A percentile compares a stretch with the other conserved stretches of the same genome.
These are phyloP conservation scores for Esox masquinongy DNA, from an alignment of 2,797 vertebrate genomes.

Conservation along the genomic window DNA sequence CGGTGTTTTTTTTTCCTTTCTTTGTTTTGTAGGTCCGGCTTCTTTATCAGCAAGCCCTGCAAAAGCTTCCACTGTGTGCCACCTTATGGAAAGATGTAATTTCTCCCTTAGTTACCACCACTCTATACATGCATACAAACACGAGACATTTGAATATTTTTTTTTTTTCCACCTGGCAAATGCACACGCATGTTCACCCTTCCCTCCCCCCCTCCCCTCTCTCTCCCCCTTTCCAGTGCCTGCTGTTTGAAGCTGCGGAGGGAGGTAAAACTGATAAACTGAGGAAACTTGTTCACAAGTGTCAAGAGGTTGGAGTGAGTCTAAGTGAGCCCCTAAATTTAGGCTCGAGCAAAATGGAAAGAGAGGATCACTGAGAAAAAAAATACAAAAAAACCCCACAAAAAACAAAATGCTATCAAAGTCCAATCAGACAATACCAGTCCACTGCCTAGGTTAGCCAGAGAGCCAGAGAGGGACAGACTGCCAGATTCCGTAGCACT, in stretches of 20 bases:
- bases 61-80: slow-evolving; percentile 92
- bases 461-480: slow-evolving; percentile 62
- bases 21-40: slow-evolving; percentile 84
- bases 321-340: slow-evolving; percentile 92
- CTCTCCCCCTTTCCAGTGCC: slow-evolving; percentile 84
- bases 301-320: slow-evolving; percentile 95
- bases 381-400: not conserved
- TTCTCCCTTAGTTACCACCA: slow-evolving; percentile 45
- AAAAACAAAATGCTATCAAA: slow-evolving; percentile 26
- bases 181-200: slow-evolving; percentile 46
- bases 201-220: slow-evolving; percentile 54
- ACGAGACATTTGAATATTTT: slow-evolving; percentile 29
- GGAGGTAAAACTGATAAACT: slow-evolving; percentile 92
- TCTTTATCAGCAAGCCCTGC: slow-evolving; percentile 91
- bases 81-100: slow-evolving; percentile 99
- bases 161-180: slow-evolving; percentile 12
- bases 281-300: slow-evolving; percentile 90
- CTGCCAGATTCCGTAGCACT: slow-evolving; percentile 66
- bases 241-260: slow-evolving; percentile 94
- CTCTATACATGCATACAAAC: slow-evolving; percentile 22
- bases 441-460: slow-evolving; percentile 64
- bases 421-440: slow-evolving; percentile 40
- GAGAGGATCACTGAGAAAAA: slow-evolving; percentile 76
- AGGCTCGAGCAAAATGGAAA: slow-evolving; percentile 82
- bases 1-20: slow-evolving; percentile 15